phyloP scores from a whole-genome alignment of 2,888 invertebrate species.

The Nesidiocoris tenuis region DNA sequence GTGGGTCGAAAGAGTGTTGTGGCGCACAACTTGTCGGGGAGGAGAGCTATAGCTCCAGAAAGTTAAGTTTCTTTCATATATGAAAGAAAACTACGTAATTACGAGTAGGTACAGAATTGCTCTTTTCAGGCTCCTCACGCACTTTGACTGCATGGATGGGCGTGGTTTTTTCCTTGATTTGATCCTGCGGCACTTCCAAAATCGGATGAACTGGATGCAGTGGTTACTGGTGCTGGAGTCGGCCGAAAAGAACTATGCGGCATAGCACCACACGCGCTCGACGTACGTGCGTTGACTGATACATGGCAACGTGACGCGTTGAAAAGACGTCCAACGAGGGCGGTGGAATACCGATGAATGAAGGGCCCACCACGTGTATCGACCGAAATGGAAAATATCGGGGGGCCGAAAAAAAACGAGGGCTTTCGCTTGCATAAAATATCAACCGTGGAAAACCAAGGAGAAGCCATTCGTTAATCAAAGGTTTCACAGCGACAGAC shows the following conservation, averaged over 20 bases:
- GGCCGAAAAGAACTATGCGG: not conserved
- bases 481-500: not conserved
- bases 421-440: slow-evolving; percentile 3
- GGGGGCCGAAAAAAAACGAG: not conserved
- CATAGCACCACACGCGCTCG: not conserved
- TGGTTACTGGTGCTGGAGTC: not conserved
- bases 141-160: too few species aligned
- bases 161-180: too few species aligned
- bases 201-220: too few species aligned
- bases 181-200: too few species aligned
- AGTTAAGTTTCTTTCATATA: too few species aligned
- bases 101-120: too few species aligned
- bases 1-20: too few species aligned
- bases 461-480: slow-evolving; percentile 17
- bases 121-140: too few species aligned
- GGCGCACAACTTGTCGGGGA: too few species aligned
- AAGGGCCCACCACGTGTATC: not conserved
- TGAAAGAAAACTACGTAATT: too few species aligned
- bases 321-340: not conserved
- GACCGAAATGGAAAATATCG: slow-evolving; percentile 16
- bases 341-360: slow-evolving; percentile 14
- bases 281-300: slow-evolving; percentile 26
- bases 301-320: slow-evolving; percentile 20
- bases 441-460: not conserved
- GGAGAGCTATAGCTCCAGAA: too few species aligned